Evolutionary conservation across 1,140 invertebrate species (phyloP).

Genomic region (Tetragnatha versicolor): DNA sequence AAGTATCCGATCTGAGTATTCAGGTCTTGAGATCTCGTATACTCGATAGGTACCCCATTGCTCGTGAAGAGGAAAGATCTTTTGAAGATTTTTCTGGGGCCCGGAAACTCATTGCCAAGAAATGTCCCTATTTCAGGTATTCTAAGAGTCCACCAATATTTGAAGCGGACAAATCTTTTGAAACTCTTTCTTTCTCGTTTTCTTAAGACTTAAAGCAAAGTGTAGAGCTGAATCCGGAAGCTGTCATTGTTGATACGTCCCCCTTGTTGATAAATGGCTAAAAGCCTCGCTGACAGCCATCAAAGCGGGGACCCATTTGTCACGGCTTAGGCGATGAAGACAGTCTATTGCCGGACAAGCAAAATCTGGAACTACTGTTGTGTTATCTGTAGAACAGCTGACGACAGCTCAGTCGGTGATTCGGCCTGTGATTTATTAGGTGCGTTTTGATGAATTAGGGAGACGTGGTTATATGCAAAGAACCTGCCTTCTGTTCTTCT

Average conservation of each 20-base stretch:
- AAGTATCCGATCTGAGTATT: no score
- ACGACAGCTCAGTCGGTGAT: conserved; percentile 2
- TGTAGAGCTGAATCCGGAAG: conserved; percentile 32
- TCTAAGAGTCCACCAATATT: no score
- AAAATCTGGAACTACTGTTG: conserved; percentile 18
- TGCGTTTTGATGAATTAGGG: no score
- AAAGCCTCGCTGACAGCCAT: conserved; percentile 22
- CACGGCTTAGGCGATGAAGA: conserved; percentile 36
- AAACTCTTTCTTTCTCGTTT: conserved; percentile 2
- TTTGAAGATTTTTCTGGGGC: no score
- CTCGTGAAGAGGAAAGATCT: no score
- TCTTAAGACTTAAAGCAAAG: conserved; percentile 26
- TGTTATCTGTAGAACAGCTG: conserved; percentile 15
- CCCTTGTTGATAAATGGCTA: conserved; percentile 39
- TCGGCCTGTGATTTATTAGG: conserved; percentile 17
- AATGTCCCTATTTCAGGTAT: no score
- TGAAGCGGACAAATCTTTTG: conserved; percentile 18
- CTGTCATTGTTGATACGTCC: conserved; percentile 33
- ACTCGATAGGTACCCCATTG: no score
- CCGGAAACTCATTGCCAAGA: no score
- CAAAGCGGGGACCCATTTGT: conserved; percentile 36
- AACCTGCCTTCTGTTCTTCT: no score
- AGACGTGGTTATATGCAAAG: no score
- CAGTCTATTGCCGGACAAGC: conserved; percentile 43
- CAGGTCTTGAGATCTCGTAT: no score